Evolutionary conservation across 2,888 invertebrate species (phyloP), one percentile per base, ranked within the genome.

Genomic region (Sarcophaga carnaria): DNA sequence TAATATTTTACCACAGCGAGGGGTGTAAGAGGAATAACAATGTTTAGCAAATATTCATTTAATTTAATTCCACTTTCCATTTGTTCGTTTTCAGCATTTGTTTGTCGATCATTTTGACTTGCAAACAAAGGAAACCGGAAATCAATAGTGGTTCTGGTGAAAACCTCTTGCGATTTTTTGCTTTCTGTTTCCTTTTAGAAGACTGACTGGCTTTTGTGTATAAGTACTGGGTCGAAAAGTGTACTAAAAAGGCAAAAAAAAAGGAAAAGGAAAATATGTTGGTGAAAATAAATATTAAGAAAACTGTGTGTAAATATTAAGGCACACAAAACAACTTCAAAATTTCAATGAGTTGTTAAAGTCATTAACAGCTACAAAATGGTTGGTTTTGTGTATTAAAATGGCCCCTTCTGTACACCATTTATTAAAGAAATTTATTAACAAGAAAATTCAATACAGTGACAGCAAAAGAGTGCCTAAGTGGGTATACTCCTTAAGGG

Each of bases 41-140:
- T 66, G 20, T 22, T 37, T 71, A 20, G 25, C 14, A 54, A 54
- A 54, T 54, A 54, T 54, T 71, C 45, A 71, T 71, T 49, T 54
- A 37, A 76, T 63, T 77, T 45, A 54, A 62, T 49, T 83, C 60
- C 66, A 47, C 47, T 60, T 27, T 72, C 59, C 64, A 49, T 74
- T 47, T 76, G 22, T 54, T 59, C 20, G 14, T 69, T 71, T 77
- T 66, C 14, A 47, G 77, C 62, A 63, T 22, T 71, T 71, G 47
- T n/a, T 14, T 77, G 59, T 66, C 70, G 49, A 70, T 74, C 59
- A 37, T 45, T 62, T 69, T 70, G 79, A 54, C 64, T 81, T 67
- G n/a, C 62, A 14, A 74, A 77, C 12, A 63, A 37, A 74, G 77
- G 72, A 77, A 81, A 69, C 80, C 72, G 85, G 85, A 85, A 85